phyloP scores from a whole-genome alignment of 2,888 invertebrate genomes.

The Phortica okadai region DNA sequence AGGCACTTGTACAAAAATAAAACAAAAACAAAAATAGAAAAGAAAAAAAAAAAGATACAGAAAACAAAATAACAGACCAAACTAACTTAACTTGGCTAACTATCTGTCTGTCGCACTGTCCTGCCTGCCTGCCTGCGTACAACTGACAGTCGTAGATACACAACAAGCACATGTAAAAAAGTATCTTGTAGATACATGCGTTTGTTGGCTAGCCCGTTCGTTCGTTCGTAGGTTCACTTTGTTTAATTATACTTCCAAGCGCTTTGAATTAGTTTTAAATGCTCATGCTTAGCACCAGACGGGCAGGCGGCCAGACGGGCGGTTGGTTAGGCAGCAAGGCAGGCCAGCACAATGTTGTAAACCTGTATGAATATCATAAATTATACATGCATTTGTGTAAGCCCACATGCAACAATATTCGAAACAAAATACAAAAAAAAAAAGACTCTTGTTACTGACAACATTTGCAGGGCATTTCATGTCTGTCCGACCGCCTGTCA shows the following conservation, averaged over 20 bases:
- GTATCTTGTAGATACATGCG: conserved; percentile 52
- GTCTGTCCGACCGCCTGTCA: background rate
- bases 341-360: conserved; percentile 45
- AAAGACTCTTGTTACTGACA: background rate
- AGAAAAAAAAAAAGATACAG: background rate
- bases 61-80: background rate
- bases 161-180: background rate
- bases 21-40: conserved; percentile 1
- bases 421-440: background rate
- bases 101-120: background rate
- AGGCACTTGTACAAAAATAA: conserved; percentile 38
- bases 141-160: conserved; percentile 17
- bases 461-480: conserved; percentile 12
- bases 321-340: too few relatives aligned
- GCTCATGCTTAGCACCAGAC: conserved; percentile 47
- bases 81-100: background rate
- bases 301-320: background rate
- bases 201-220: background rate
- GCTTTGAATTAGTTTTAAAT: conserved; percentile 63
- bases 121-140: background rate
- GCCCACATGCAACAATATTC: background rate
- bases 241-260: conserved; percentile 64
- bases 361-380: conserved; percentile 63
- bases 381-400: conserved; percentile 41
- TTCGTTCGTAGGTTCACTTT: conserved; percentile 48